Evolutionary conservation across 37 sponge, comb jelly and placozoan species (phyloP).

Genomic region (Cladorhizidae sp.): DNA sequence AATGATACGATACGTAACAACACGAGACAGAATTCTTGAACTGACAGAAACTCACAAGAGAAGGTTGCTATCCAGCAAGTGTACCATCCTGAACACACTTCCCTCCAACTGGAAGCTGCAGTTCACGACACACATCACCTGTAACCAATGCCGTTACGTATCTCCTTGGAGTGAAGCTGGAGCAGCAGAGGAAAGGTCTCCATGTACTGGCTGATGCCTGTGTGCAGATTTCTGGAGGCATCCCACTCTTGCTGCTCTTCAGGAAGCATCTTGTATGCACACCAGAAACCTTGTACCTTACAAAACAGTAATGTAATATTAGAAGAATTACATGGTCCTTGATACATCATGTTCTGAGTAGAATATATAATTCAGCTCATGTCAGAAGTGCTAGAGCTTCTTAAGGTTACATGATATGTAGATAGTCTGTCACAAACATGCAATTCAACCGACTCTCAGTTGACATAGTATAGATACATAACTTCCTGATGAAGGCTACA

Average conservation of each 20-base stretch:
- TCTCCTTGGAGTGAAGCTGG: slow-evolving; percentile 79
- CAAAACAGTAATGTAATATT: too few relatives aligned
- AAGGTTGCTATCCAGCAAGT: slow-evolving; percentile 76
- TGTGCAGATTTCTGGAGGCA: slow-evolving; percentile 72
- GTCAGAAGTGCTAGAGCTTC: too few relatives aligned
- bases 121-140: slow-evolving; percentile 84
- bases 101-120: slow-evolving; percentile 90
- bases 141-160: slow-evolving; percentile 92
- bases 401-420: too few relatives aligned
- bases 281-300: slow-evolving; percentile 75
- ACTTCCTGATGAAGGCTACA: too few relatives aligned
- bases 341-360: not conserved
- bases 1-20: too few relatives aligned
- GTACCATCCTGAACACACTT: slow-evolving; percentile 73
- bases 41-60: slow-evolving; percentile 62
- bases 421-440: too few relatives aligned
- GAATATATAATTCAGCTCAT: too few relatives aligned
- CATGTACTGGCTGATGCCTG: slow-evolving; percentile 60
- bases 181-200: slow-evolving; percentile 77
- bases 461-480: too few relatives aligned
- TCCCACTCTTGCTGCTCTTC: slow-evolving; percentile 79
- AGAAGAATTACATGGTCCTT: not conserved
- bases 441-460: too few relatives aligned
- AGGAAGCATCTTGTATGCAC: slow-evolving; percentile 67
- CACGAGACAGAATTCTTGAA: too few relatives aligned